Percentiles rank a stretch among this genome's conserved stretches.
Conservation (phyloP, 2,797 vertebrate species). For the Erethizon dorsatum region DNA sequence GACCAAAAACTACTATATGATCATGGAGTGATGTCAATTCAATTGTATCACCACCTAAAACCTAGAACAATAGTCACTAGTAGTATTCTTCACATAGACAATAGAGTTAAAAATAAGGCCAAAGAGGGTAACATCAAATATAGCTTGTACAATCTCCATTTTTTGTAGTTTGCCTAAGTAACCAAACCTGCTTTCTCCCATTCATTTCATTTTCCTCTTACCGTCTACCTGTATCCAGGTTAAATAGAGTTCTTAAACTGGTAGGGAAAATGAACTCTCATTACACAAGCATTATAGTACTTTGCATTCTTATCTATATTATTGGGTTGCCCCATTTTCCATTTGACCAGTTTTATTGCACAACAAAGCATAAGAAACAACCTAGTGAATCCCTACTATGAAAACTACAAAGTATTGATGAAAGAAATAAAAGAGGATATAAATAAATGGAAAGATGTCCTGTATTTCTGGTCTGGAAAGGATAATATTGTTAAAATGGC, state of each 20-base stretch:
- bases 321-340: neutral
- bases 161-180: neutral
- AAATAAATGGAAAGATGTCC: neutral
- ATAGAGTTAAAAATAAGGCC: neutral
- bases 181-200: neutral
- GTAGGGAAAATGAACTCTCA: neutral
- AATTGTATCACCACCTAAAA: neutral
- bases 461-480: neutral
- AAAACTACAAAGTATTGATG: neutral
- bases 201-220: neutral
- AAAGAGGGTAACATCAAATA: neutral
- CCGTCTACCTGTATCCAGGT: neutral
- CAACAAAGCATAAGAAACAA: neutral
- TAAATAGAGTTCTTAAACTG: neutral
- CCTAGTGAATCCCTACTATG: neutral
- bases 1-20: neutral
- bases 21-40: neutral
- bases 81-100: constrained; percentile 9
- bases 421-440: neutral
- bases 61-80: neutral
- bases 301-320: neutral
- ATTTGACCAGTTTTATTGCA: neutral
- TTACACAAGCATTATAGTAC: neutral
- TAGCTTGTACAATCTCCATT: neutral
- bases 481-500: neutral